Conservation (phyloP, 92 coral and sea anemone genomes). For the Phenganax stokvisi region DNA sequence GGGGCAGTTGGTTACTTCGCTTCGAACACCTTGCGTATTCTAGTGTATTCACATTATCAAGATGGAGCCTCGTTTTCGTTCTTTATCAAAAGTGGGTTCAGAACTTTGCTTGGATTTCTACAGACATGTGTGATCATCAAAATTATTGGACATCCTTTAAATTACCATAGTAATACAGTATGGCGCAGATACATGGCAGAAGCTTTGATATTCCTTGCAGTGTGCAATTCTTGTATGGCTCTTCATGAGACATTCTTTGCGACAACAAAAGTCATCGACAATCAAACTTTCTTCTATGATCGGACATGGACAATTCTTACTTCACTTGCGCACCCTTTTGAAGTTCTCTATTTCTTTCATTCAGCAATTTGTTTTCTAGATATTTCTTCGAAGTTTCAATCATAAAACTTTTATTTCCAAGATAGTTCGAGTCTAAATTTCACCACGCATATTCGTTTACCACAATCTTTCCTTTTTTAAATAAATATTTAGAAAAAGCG, state of each 20-base stretch:
- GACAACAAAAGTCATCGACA: background rate
- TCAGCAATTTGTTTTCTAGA: slow-evolving; percentile 31
- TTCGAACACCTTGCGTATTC: background rate
- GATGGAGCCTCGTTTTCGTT: slow-evolving; percentile 1
- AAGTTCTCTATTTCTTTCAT: slow-evolving; percentile 32
- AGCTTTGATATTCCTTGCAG: slow-evolving; percentile 19
- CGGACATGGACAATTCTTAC: slow-evolving; percentile 14
- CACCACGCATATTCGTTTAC: no score
- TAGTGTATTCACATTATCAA: background rate
- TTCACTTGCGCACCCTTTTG: background rate
- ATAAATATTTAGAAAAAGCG: no score
- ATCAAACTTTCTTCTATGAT: slow-evolving; percentile 1
- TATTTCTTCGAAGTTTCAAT: slow-evolving; percentile 13
- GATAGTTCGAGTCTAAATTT: no score
- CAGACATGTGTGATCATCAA: slow-evolving; percentile 34
- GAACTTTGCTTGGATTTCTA: slow-evolving; percentile 15
- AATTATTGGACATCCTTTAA: slow-evolving; percentile 7
- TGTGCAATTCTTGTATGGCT: slow-evolving; percentile 33
- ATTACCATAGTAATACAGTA: background rate
- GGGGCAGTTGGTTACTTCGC: slow-evolving; percentile 10
- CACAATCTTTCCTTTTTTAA: no score
- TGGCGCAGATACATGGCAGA: slow-evolving; percentile 20
- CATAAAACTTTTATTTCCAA: background rate
- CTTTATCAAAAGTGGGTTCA: slow-evolving; percentile 4
- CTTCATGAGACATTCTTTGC: slow-evolving; percentile 22